phyloP scores from a whole-genome alignment of 2,797 vertebrate species.

The Acrossocheilus wenchowensis region DNA sequence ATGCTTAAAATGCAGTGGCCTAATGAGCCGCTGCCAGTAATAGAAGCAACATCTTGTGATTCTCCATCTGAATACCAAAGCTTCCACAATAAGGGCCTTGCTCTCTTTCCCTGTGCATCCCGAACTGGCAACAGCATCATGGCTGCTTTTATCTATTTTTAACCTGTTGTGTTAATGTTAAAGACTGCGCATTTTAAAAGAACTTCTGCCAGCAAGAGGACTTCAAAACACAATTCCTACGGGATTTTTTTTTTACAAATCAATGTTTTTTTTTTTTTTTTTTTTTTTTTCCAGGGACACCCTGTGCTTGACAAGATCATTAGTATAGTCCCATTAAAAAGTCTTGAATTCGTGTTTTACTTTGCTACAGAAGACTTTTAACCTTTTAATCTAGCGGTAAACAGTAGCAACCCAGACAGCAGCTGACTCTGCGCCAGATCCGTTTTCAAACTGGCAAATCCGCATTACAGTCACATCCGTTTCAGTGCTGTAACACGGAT shows the following conservation, averaged over 20 bases:
- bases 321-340: slow-evolving; percentile 3
- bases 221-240: background rate
- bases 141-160: slow-evolving; percentile 40
- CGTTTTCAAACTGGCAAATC: no score
- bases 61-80: slow-evolving; percentile 41
- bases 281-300: background rate
- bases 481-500: no score
- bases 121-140: slow-evolving; percentile 14
- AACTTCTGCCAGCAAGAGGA: background rate
- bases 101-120: slow-evolving; percentile 23
- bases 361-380: background rate
- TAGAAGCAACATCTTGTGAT: slow-evolving; percentile 14
- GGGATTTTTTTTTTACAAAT: slow-evolving; percentile 1
- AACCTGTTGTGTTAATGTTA: slow-evolving; percentile 24
- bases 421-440: no score
- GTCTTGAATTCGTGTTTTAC: background rate
- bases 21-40: slow-evolving; percentile 33
- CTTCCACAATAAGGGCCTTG: slow-evolving; percentile 14
- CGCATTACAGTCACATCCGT: no score
- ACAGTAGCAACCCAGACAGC: background rate
- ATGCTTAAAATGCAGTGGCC: slow-evolving; percentile 7
- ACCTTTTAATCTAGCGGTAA: background rate
- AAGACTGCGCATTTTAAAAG: slow-evolving; percentile 6
- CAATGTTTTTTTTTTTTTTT: background rate
- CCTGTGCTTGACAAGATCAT: slow-evolving; percentile 2